Conservation (phyloP, 2,113 vertebrate species). For the Salvator merianae region DNA sequence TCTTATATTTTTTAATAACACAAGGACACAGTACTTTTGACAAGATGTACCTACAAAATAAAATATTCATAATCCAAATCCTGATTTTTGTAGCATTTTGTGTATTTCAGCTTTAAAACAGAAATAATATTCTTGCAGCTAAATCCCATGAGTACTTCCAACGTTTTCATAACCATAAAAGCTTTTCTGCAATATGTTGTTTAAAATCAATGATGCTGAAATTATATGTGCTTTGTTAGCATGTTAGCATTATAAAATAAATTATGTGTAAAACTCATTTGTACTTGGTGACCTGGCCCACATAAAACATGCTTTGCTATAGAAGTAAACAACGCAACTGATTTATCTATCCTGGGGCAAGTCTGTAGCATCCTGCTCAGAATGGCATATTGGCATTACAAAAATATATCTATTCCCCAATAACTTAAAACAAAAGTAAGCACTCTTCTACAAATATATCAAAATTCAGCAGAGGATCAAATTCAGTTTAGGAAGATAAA, state of each 20-base stretch:
- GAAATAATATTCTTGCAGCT: background rate
- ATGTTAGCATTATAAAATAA: background rate
- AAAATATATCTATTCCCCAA: no score
- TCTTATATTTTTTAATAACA: background rate
- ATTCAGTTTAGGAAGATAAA: no score
- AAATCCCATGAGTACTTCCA: background rate
- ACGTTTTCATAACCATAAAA: background rate
- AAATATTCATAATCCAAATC: background rate
- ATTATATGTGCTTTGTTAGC: background rate
- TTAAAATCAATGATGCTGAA: background rate
- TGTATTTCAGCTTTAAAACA: background rate
- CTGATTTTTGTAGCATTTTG: background rate
- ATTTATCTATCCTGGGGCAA: background rate
- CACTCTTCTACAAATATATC: no score
- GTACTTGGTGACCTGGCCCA: background rate
- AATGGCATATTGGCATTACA: no score
- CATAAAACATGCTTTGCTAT: background rate
- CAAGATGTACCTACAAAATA: background rate
- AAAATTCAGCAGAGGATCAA: no score
- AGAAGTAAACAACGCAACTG: conserved; percentile 10
- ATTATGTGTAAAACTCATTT: conserved; percentile 2
- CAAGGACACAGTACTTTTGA: background rate
- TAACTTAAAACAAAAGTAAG: no score
- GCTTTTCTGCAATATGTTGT: background rate
- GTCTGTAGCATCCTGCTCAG: background rate